Evolutionary conservation across 2,888 invertebrate genomes (phyloP).

Genomic region (Leptogaster cylindrica): DNA sequence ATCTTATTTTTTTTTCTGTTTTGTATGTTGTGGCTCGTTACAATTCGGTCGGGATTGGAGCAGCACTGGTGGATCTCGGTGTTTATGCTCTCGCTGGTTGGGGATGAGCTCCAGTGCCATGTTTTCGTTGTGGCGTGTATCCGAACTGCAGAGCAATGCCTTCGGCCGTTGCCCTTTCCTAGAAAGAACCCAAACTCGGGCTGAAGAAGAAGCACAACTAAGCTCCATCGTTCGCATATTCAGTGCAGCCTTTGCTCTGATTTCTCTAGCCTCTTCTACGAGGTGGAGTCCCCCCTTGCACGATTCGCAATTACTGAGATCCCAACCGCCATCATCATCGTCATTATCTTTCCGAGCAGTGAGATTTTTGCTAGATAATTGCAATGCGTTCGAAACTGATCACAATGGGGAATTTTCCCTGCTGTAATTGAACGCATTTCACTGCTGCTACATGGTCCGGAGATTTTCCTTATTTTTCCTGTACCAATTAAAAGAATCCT

Average conservation of each 20-base stretch:
- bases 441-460: no score
- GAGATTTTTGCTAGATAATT: no score
- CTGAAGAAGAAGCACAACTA: constrained; percentile 1
- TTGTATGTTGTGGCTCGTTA: constrained; percentile 7
- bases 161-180: constrained; percentile 29
- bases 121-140: background rate
- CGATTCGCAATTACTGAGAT: no score
- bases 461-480: no score
- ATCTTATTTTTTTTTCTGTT: background rate
- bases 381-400: no score
- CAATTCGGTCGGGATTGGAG: constrained; percentile 12
- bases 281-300: no score
- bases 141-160: constrained; percentile 21
- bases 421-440: no score
- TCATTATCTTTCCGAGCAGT: no score
- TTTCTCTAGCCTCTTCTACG: constrained; percentile 6
- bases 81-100: no score
- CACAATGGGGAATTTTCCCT: no score
- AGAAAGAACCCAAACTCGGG: constrained; percentile 21
- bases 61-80: background rate
- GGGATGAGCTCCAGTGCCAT: constrained; percentile 1
- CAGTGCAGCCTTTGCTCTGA: background rate
- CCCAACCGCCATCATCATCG: no score
- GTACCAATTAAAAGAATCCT: no score
- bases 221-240: background rate